Base-by-base conservation (phyloP, 2,888 invertebrate genomes). In the Plemyria rubiginata region DNA sequence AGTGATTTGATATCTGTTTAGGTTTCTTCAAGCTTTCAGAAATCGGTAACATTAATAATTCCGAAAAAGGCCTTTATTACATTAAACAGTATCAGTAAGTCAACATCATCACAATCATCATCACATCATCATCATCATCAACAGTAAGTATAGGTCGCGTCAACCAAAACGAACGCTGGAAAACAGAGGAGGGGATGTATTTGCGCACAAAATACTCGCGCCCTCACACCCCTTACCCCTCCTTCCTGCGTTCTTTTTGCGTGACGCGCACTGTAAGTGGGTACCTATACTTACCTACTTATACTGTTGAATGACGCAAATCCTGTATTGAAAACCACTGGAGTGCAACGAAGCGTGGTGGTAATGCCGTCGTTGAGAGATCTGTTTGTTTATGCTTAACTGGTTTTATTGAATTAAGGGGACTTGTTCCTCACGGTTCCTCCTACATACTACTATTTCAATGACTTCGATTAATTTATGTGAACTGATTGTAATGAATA, bases 231-330 rank as follows among this genome's bases (percentile, higher is more conserved):
- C n/a, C n/a, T n/a, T n/a, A n/a, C n/a, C n/a, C n/a, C n/a, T n/a
- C n/a, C n/a, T n/a, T n/a, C n/a, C n/a, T n/a, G n/a, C n/a, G n/a
- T n/a, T n/a, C n/a, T n/a, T n/a, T n/a, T n/a, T n/a, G n/a, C n/a
- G n/a, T n/a, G n/a, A n/a, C 15, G 57, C 43, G 60, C 60, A 65
- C 56, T 50, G 43, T 58, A 60, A 55, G 60, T 40, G 3, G 3
- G 22, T 22, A 22, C 22, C 22, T 22, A 22, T 22, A 22, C 22
- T 22, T 22, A n/a, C 12, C 1, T 62, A 62, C 66, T 65, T 65
- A 63, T 66, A 70, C 70, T 73, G 77, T 71, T 66, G 63, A 72
- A 70, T 85, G 86, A 88, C 86, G 87, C 76, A 80, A 84, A 80
- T 77, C 65, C 66, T 65, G 67, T 73, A 81, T 82, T 81, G 79